These are phyloP conservation scores for Mobula birostris DNA, from an alignment of 2,113 vertebrate genomes.

Conservation along the genomic window DNA sequence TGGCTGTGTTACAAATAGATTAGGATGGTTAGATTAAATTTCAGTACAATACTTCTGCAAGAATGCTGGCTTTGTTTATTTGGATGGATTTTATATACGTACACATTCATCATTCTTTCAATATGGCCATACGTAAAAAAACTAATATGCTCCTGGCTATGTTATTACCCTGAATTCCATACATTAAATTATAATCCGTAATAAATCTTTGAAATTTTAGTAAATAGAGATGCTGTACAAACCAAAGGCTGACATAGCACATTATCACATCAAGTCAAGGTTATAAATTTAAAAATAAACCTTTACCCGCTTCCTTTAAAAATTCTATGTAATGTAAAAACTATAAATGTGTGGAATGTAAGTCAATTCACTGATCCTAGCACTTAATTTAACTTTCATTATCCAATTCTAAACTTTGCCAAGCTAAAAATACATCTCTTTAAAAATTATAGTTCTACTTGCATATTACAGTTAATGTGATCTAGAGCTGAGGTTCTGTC, in stretches of 20 bases:
- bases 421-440: neutral
- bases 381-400: neutral
- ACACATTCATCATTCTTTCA: constrained; percentile 14
- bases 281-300: neutral
- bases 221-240: neutral
- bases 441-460: neutral
- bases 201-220: constrained; percentile 30
- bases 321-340: neutral
- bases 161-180: neutral
- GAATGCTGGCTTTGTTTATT: constrained; percentile 7
- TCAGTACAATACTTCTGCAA: constrained; percentile 5
- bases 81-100: neutral
- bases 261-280: neutral
- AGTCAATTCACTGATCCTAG: neutral
- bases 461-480: neutral
- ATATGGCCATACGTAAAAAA: neutral
- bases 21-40: constrained; percentile 37
- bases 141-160: neutral
- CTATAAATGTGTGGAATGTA: neutral
- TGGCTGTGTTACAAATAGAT: constrained; percentile 18
- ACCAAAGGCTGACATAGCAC: neutral
- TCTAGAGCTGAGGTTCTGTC: neutral
- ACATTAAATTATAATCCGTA: constrained; percentile 24
- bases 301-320: neutral
- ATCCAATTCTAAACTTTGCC: neutral